Conservation (phyloP, 1,140 invertebrate species). For the Xylocopa sonorina region DNA sequence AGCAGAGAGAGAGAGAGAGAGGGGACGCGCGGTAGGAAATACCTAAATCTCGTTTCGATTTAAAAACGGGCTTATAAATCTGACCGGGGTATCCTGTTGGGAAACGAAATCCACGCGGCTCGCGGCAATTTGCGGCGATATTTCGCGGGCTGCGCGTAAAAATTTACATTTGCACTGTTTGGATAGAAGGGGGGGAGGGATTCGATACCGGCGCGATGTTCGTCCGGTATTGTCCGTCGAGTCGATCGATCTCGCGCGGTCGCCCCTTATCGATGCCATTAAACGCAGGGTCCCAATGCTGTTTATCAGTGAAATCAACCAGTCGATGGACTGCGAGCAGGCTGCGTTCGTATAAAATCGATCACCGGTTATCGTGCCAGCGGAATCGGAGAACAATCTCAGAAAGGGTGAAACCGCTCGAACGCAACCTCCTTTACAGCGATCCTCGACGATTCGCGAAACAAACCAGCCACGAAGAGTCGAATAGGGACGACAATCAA, state of each 20-base stretch:
- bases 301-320: not conserved
- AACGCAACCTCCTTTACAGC: not conserved
- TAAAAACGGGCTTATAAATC: constrained; percentile 49
- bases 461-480: not conserved
- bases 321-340: not conserved
- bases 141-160: constrained; percentile 8
- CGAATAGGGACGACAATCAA: not conserved
- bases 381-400: no score
- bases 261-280: not conserved
- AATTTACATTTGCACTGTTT: constrained; percentile 38
- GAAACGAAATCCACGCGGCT: constrained; percentile 23
- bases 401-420: no score
- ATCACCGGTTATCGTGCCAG: not conserved
- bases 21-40: not conserved
- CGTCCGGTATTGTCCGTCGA: not conserved
- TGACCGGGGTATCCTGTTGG: constrained; percentile 12
- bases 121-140: constrained; percentile 35
- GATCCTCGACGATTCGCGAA: not conserved
- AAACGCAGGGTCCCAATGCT: not conserved
- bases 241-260: constrained; percentile 13
- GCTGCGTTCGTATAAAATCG: not conserved
- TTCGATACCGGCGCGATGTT: not conserved
- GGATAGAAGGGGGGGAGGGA: no score
- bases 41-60: constrained; percentile 43
- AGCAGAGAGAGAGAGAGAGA: not conserved